These are phyloP conservation scores for Mugil cephalus DNA, from an alignment of 2,113 vertebrate species.

Conservation along the genomic window DNA sequence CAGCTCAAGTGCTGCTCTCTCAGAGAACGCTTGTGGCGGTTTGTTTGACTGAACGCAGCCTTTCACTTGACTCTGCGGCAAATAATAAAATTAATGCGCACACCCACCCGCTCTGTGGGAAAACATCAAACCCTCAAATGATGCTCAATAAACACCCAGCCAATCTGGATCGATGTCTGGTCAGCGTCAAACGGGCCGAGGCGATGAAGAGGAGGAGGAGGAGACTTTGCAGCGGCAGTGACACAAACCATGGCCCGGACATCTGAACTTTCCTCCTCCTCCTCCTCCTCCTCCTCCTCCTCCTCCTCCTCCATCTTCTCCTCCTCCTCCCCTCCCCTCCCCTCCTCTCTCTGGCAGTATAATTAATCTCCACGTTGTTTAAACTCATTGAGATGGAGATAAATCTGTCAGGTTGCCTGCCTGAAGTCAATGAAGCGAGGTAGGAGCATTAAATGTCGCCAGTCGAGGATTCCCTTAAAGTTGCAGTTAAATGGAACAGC, in stretches of 20 bases:
- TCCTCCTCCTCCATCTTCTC: neutral
- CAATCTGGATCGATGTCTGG: slow-evolving; percentile 57
- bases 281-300: slow-evolving; percentile 8
- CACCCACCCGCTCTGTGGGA: slow-evolving; percentile 44
- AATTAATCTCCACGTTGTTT: slow-evolving; percentile 53
- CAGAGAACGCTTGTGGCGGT: slow-evolving; percentile 17
- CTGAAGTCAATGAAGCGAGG: slow-evolving; percentile 37
- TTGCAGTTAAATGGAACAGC: slow-evolving; percentile 53
- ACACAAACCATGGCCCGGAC: slow-evolving; percentile 15
- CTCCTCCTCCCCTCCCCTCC: slow-evolving; percentile 23
- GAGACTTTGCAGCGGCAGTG: slow-evolving; percentile 25
- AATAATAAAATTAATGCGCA: slow-evolving; percentile 60
- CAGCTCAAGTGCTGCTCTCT: slow-evolving; percentile 39
- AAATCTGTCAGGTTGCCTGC: slow-evolving; percentile 58
- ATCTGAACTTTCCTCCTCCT: slow-evolving; percentile 59
- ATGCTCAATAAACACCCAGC: slow-evolving; percentile 62
- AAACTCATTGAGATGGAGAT: slow-evolving; percentile 50
- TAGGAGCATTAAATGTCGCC: slow-evolving; percentile 47
- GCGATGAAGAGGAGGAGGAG: no score
- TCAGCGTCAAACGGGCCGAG: slow-evolving; percentile 44
- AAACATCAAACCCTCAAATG: slow-evolving; percentile 49
- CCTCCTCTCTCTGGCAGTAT: neutral
- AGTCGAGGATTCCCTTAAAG: slow-evolving; percentile 63
- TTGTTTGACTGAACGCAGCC: slow-evolving; percentile 71
- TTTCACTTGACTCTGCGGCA: slow-evolving; percentile 52